Evolutionary conservation across 2,797 vertebrate species (phyloP).

Genomic region (Mionectes olivaceus): DNA sequence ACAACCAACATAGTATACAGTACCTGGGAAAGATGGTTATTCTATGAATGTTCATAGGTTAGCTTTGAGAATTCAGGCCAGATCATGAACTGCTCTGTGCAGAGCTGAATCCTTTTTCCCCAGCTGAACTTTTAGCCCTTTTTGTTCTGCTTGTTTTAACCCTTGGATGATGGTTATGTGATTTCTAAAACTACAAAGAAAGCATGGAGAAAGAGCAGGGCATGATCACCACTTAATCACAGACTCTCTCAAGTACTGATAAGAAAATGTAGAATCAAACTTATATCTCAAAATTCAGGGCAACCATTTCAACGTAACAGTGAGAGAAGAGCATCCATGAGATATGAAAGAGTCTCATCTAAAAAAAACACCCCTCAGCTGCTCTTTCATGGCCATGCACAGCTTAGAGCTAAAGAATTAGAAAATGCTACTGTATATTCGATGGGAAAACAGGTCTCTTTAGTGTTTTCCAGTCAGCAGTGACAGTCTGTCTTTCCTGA

Average conservation of each 20-base stretch:
- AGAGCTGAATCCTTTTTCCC: background rate
- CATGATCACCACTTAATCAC: background rate
- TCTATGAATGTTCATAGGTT: background rate
- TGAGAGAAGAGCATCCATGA: background rate
- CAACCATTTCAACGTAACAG: background rate
- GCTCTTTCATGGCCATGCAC: constrained; percentile 14
- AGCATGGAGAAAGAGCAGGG: rapidly evolving
- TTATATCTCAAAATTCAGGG: background rate
- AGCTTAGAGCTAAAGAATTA: constrained; percentile 55
- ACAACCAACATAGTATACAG: background rate
- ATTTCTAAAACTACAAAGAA: background rate
- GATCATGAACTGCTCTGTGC: background rate
- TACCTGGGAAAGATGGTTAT: background rate
- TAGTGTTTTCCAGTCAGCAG: constrained; percentile 62
- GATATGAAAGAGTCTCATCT: background rate
- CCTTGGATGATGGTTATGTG: background rate
- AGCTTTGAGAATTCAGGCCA: background rate
- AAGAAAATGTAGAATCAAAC: background rate
- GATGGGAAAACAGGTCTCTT: constrained; percentile 67
- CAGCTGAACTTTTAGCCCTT: background rate
- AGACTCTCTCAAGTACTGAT: background rate
- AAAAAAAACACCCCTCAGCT: background rate
- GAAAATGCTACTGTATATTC: constrained; percentile 58
- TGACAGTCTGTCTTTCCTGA: constrained; percentile 79
- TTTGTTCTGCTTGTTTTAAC: background rate